phyloP scores from a whole-genome alignment of 2,888 invertebrate genomes.

The Drosophila trichaetosa region DNA sequence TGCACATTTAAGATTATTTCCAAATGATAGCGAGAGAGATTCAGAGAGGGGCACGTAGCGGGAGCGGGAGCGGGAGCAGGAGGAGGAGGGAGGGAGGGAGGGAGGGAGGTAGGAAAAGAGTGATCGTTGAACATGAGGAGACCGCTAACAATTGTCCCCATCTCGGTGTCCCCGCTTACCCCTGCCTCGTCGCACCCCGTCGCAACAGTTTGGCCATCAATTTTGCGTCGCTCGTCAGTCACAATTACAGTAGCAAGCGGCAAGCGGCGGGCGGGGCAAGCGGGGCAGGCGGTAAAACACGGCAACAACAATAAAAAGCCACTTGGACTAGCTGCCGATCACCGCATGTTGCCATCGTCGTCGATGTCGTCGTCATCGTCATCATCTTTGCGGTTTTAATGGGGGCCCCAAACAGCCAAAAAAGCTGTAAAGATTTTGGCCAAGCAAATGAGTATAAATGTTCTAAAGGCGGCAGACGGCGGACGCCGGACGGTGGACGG shows the following conservation, averaged over 20 bases:
- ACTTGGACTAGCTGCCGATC: constrained; percentile 64
- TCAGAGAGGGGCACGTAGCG: not conserved
- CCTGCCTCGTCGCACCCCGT: not conserved
- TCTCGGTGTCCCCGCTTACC: constrained; percentile 6
- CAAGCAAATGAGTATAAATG: constrained; percentile 62
- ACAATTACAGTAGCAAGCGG: constrained; percentile 43
- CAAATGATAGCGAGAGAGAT: constrained; percentile 48
- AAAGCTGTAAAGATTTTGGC: constrained; percentile 70
- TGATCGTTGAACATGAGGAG: constrained; percentile 29
- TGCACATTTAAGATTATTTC: constrained; percentile 66
- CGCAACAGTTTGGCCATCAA: constrained; percentile 48
- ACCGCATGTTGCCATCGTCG: constrained; percentile 62
- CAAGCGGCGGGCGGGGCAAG: not conserved
- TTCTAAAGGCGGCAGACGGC: constrained; percentile 22
- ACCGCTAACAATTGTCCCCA: constrained; percentile 68
- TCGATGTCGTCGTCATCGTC: constrained; percentile 1
- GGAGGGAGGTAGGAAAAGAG: not conserved
- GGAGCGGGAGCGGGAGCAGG: not conserved
- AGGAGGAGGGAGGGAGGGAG: not conserved
- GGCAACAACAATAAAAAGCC: constrained; percentile 38
- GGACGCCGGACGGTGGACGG: not conserved
- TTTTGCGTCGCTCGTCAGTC: constrained; percentile 45
- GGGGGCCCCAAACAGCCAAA: constrained; percentile 29
- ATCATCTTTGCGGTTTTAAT: constrained; percentile 44
- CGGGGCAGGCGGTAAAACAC: constrained; percentile 1